phyloP scores from a whole-genome alignment of 2,113 vertebrate species.

The Heptranchias perlo region DNA sequence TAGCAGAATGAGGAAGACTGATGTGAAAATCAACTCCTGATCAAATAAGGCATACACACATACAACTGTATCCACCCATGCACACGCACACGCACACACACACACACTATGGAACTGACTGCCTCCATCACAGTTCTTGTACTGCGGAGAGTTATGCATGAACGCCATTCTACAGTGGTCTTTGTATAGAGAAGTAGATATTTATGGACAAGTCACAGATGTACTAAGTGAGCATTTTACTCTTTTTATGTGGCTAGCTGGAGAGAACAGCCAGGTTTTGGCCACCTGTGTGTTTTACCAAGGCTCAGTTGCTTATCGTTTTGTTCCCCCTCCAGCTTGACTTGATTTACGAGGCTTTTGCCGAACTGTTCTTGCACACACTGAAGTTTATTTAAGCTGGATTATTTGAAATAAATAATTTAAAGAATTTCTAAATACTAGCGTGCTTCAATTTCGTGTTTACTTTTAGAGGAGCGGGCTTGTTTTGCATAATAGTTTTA shows the following conservation, averaged over 20 bases:
- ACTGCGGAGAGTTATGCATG: neutral
- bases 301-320: neutral
- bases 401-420: slow-evolving; percentile 20
- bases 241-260: neutral
- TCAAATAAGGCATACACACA: neutral
- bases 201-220: neutral
- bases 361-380: neutral
- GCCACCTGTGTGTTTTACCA: neutral
- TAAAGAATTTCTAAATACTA: neutral
- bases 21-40: neutral
- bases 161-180: neutral
- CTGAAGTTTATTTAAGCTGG: neutral
- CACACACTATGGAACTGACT: neutral
- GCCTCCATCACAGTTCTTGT: neutral
- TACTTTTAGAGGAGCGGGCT: neutral
- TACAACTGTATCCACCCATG: neutral
- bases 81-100: neutral
- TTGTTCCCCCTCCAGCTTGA: neutral
- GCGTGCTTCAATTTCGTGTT: neutral
- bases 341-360: neutral
- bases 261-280: neutral
- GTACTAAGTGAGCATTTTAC: neutral
- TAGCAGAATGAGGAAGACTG: neutral
- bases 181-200: neutral
- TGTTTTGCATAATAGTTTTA: neutral